Conservation (phyloP, 2,888 invertebrate genomes). For the Brachypalpus laphriformis region DNA sequence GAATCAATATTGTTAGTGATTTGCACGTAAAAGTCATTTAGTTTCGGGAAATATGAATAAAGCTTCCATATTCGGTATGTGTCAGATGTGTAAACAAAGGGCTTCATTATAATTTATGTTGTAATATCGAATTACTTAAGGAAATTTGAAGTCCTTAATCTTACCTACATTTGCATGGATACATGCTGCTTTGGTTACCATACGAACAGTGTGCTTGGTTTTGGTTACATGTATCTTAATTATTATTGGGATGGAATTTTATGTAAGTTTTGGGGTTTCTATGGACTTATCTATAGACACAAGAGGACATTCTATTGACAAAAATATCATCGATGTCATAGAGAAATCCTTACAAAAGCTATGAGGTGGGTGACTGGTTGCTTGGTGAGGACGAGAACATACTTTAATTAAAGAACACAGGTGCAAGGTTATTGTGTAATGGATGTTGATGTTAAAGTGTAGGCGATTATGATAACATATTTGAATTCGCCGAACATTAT, state of each 20-base stretch:
- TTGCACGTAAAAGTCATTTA: not conserved
- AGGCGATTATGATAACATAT: too few relatives aligned
- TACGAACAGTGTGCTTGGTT: not conserved
- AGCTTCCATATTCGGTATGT: too few relatives aligned
- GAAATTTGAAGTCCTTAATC: not conserved
- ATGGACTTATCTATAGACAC: not conserved
- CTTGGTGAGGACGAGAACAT: too few relatives aligned
- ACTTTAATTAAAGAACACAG: too few relatives aligned
- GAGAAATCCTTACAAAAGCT: too few relatives aligned
- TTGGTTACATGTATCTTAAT: not conserved
- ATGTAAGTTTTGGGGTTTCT: not conserved
- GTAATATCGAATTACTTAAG: not conserved
- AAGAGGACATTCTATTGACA: not conserved
- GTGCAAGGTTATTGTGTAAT: too few relatives aligned
- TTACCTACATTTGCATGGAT: not conserved
- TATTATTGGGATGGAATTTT: not conserved
- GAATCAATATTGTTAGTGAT: constrained; percentile 5
- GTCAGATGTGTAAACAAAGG: not conserved
- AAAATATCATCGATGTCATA: too few relatives aligned
- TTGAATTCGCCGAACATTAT: too few relatives aligned
- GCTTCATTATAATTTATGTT: not conserved
- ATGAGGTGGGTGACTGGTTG: too few relatives aligned
- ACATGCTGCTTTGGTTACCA: not conserved
- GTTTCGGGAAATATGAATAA: too few relatives aligned
- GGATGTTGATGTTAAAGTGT: too few relatives aligned